Evolutionary conservation across 2,113 vertebrate genomes (phyloP).

Genomic region (Cichladusa arquata): DNA sequence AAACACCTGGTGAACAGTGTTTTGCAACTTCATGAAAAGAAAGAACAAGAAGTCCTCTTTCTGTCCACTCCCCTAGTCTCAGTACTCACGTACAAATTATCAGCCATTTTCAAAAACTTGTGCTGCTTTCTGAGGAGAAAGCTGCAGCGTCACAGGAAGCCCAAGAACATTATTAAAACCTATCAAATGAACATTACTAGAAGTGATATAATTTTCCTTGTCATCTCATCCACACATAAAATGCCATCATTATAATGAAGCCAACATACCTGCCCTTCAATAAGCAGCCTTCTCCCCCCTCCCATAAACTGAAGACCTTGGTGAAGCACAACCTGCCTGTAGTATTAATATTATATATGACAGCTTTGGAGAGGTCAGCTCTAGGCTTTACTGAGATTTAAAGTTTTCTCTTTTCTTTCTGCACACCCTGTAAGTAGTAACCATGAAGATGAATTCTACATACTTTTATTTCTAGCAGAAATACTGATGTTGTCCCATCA

Average conservation of each 20-base stretch:
- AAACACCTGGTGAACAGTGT: neutral
- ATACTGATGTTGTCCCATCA: neutral
- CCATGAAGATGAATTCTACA: neutral
- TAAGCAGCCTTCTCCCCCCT: neutral
- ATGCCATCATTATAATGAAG: neutral
- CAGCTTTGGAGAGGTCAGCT: neutral
- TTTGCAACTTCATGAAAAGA: neutral
- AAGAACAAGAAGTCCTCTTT: neutral
- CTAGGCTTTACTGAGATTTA: neutral
- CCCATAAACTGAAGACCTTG: neutral
- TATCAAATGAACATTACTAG: neutral
- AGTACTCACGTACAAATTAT: neutral
- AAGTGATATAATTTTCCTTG: neutral
- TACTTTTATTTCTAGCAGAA: neutral
- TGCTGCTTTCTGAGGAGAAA: neutral
- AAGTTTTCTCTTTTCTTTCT: neutral
- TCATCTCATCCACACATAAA: neutral
- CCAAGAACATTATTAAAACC: neutral
- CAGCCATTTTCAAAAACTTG: neutral
- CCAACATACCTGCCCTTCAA: neutral
- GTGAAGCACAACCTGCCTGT: neutral
- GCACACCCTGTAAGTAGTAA: neutral
- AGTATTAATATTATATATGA: neutral
- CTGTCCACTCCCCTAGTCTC: neutral
- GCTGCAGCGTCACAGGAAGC: neutral